Evolutionary conservation across 2,797 vertebrate species (phyloP).

Genomic region (Sciurus carolinensis): DNA sequence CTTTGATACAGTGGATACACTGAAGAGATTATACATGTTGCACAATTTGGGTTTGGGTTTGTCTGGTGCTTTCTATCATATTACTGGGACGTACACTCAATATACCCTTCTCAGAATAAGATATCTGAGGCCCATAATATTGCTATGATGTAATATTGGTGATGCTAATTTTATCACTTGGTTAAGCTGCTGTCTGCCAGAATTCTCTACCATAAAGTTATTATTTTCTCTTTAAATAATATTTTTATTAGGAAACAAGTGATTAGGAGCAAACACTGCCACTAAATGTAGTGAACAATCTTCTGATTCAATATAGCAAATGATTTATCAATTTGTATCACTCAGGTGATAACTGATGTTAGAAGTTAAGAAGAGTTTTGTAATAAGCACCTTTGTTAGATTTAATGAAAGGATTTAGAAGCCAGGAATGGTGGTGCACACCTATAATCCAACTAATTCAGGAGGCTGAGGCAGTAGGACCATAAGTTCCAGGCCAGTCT

Average conservation of each 20-base stretch:
- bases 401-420: slow-evolving; percentile 45
- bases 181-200: slow-evolving; percentile 20
- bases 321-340: neutral
- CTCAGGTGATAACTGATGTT: neutral
- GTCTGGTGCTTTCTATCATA: neutral
- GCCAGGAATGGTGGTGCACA: too few relatives aligned
- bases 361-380: neutral
- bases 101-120: neutral
- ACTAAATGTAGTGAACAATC: neutral
- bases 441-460: too few relatives aligned
- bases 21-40: neutral
- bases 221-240: slow-evolving; percentile 27
- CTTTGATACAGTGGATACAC: neutral
- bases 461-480: too few relatives aligned
- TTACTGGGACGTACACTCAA: neutral
- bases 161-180: slow-evolving; percentile 12
- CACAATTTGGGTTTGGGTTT: neutral
- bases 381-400: slow-evolving; percentile 44
- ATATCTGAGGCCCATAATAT: neutral
- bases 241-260: slow-evolving; percentile 44
- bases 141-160: neutral
- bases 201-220: slow-evolving; percentile 42
- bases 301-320: slow-evolving; percentile 44
- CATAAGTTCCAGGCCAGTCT: too few relatives aligned
- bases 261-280: slow-evolving; percentile 18